Evolutionary conservation across 1,140 invertebrate species (phyloP), one percentile per base, ranked within the genome.

Genomic region (Oncopodura yosiiana): DNA sequence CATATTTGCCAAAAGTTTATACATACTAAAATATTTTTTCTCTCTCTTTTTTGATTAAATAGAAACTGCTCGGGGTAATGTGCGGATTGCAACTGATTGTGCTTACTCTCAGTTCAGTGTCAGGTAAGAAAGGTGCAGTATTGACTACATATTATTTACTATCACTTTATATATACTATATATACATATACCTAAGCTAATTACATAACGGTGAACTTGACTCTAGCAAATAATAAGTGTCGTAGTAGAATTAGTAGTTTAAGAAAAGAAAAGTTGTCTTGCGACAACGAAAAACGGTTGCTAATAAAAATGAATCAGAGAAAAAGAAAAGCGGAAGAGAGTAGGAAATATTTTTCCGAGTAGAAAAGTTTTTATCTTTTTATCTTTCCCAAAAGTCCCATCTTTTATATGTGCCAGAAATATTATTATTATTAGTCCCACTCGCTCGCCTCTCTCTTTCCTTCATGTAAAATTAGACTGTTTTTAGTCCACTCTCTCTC

Each of bases 351-450:
- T 58, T 58, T 53, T 59, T 56, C 19, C 53, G 43, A 59, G 56
- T 59, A 56, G 58, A 59, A 60, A 63, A 59, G 23, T 63, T 63
- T 63, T 56, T 58, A 60, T 63, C 61, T 63, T 63, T 63, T 63
- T 63, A 63, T 63, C 61, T 63, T 63, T 60, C 61, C 61, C 61
- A 26, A 43, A 57, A 50, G 61, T 54, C 16, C 55, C 55, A 63
- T 63, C 56, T 42, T 50, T 60, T 63, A 59, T 43, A 45, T 18
- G 46, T 53, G 57, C 53, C 49, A 62, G 49, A 54, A 39, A 21
- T 49, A 56, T 38, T 41, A 56, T 50, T 56, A 56, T 60, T 57
- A 63, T 58, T 55, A 59, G 39, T 58, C 60, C 56, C 60, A 56
- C 37, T 36, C 39, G 46, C 54, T 23, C 42, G 27, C 16, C 54